Evolutionary conservation across 1,140 invertebrate genomes (phyloP), one percentile per base, ranked within the genome.

Genomic region (Ostrea edulis): DNA sequence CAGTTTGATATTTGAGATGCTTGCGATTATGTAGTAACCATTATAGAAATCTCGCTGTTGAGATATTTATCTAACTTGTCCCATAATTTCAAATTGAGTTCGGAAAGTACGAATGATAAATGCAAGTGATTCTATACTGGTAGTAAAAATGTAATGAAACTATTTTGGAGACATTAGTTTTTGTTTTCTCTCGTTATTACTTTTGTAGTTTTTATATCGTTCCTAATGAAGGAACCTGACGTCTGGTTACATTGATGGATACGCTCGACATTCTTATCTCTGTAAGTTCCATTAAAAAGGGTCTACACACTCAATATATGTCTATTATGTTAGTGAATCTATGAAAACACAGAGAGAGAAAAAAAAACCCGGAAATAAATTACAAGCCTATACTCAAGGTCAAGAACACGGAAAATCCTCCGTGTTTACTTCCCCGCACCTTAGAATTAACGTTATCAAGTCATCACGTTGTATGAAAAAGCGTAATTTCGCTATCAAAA

Each of bases 341-440:
- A 25, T 29, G 25, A 77, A 77, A 77, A 77, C 11, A 77, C 68
- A 62, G 58, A n/a, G 35, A 62, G 55, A 62, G 20, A 55, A 62
- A 62, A 62, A n/a, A 62, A n/a, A n/a, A n/a, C n/a, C n/a, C 55
- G 55, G 55, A 62, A 62, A 62, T 62, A 77, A 77, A 77, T 77
- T 77, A 35, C 68, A 77, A 77, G 68, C 22, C 11, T 25, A 14
- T 22, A 25, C 14, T 35, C 25, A 77, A 77, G 68, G 68, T 77
- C 68, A 77, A 14, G 68, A 77, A 25, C 68, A 77, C 25, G 68
- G 68, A 77, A 77, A 77, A 77, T 77, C 68, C 68, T 8, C 4
- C 25, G 8, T 77, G 68, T 77, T 77, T 77, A 77, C 68, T 77
- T 77, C 68, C 68, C 22, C 9, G 14, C 68, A 25, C 68, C 35